These are phyloP conservation scores for Conomelus anceps DNA, from an alignment of 2,888 invertebrate genomes.

Conservation along the genomic window DNA sequence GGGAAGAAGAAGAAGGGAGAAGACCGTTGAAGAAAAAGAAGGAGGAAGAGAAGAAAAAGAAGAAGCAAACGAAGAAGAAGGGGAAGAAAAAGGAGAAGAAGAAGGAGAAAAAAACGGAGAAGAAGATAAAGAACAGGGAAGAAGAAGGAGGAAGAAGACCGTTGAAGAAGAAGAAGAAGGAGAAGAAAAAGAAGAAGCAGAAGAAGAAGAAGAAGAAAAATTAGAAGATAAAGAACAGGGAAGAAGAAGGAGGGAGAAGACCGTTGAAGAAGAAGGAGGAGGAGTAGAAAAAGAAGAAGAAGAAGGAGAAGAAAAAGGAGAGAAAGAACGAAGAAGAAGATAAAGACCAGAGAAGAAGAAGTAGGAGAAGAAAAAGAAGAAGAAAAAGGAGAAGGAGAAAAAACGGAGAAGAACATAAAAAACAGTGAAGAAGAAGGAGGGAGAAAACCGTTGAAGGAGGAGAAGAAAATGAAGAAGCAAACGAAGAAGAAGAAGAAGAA, in stretches of 20 bases:
- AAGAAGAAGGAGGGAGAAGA: too few relatives aligned
- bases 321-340: not conserved
- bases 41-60: too few relatives aligned
- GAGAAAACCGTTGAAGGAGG: not conserved
- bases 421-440: too few relatives aligned
- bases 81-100: too few relatives aligned
- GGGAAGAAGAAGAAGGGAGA: too few relatives aligned
- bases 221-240: too few relatives aligned
- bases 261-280: too few relatives aligned
- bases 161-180: not conserved
- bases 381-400: not conserved
- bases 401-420: not conserved
- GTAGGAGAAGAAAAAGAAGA: not conserved
- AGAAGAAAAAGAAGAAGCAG: not conserved
- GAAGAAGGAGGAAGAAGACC: not conserved
- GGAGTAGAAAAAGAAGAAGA: too few relatives aligned
- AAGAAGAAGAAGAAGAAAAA: too few relatives aligned
- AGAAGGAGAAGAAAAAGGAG: not conserved
- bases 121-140: not conserved
- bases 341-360: not conserved
- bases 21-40: too few relatives aligned
- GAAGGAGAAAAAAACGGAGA: not conserved
- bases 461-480: not conserved
- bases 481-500: not conserved
- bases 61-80: too few relatives aligned